Evolutionary conservation across 2,888 invertebrate genomes (phyloP), one percentile per base, ranked within the genome.

Genomic region (Dicycla oo): DNA sequence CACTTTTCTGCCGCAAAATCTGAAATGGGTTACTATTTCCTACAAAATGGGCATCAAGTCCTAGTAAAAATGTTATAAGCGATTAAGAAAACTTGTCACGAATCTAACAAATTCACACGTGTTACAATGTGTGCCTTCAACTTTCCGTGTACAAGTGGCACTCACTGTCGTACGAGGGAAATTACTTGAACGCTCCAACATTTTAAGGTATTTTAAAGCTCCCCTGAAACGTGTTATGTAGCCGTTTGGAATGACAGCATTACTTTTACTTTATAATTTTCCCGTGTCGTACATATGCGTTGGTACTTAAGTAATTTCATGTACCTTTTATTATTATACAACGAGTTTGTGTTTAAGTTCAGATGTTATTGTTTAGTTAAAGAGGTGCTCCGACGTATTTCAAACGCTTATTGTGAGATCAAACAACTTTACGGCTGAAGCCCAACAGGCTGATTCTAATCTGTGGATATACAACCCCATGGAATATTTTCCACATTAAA

Each of bases 181-280:
- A 90, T 90, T 90, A 91, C 89, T 88, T 85, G 81, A 84, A 89
- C 66, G 88, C 88, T 86, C 75, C 85, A 87, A 87, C 87, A 88
- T 91, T 91, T 89, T 85, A 90, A 89, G 88, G 87, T 88, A 89
- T 88, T 90, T 89, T 89, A 88, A 87, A 89, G 90, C 87, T 84
- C 84, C 85, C 78, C 73, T 85, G 83, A 86, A 91, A 91, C 89
- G 87, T 89, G 89, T 89, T 86, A 90, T 86, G 87, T 85, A 86
- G 87, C 86, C 88, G 86, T 90, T 90, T 88, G 87, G 74, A 88
- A 88, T 90, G 89, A 89, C 89, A 86, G 86, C 83, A 85, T 88
- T 85, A 87, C 88, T 85, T 88, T 88, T 86, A 86, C 88, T 88
- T 88, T 86, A 88, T 88, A 88, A 89, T 88, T 87, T 86, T 74